Conservation (phyloP, 2,113 vertebrate genomes). For the Solea solea region DNA sequence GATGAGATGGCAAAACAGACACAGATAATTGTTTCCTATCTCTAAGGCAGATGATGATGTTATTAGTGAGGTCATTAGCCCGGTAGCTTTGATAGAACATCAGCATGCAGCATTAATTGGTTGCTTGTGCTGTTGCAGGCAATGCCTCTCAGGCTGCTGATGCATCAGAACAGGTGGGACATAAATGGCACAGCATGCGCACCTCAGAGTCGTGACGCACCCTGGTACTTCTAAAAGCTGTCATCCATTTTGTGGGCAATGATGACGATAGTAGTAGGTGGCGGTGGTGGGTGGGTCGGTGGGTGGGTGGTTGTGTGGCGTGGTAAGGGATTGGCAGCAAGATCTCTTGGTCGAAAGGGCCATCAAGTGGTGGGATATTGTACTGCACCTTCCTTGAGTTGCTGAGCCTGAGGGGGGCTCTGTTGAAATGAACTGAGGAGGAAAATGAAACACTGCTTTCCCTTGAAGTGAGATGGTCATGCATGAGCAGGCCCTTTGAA, state of each 20-base stretch:
- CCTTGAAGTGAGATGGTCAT: conserved; percentile 45
- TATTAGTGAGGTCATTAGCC: conserved; percentile 37
- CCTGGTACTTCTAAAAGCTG: conserved; percentile 81
- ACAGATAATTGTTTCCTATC: conserved; percentile 40
- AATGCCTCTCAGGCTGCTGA: conserved; percentile 70
- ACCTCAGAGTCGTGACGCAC: conserved; percentile 81
- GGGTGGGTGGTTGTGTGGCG: conserved; percentile 10
- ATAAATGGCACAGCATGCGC: conserved; percentile 79
- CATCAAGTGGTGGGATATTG: conserved; percentile 72
- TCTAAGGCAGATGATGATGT: conserved; percentile 27
- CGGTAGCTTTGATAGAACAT: conserved; percentile 45
- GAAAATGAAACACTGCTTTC: conserved; percentile 49
- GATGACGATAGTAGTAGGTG: conserved; percentile 69
- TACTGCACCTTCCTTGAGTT: conserved; percentile 46
- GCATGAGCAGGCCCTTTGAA: conserved; percentile 52
- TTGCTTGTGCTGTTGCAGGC: conserved; percentile 40
- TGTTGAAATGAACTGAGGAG: conserved; percentile 34
- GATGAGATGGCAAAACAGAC: conserved; percentile 34
- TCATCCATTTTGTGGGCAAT: conserved; percentile 85
- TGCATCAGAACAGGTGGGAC: conserved; percentile 80
- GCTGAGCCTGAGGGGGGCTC: conserved; percentile 3
- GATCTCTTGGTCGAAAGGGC: conserved; percentile 74
- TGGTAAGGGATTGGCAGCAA: conserved; percentile 18
- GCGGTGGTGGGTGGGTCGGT: background rate
- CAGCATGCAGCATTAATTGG: conserved; percentile 40